These are phyloP conservation scores for Myathropa florea DNA, from an alignment of 2,888 invertebrate genomes.

Conservation along the genomic window DNA sequence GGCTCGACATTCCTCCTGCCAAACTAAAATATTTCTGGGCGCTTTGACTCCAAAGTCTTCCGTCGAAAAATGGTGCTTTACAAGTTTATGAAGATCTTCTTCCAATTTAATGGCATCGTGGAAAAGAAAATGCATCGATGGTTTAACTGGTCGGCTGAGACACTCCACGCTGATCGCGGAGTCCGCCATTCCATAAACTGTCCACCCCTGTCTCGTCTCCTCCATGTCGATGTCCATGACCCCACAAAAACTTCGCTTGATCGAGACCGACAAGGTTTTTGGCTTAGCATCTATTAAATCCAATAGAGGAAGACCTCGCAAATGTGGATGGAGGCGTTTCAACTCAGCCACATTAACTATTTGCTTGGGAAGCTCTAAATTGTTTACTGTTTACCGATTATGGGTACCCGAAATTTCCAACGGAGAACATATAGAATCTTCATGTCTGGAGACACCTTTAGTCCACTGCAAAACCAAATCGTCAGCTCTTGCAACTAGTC, in stretches of 20 bases:
- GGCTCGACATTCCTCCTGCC: too few species aligned
- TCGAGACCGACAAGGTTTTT: conserved; percentile 20
- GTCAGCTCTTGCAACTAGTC: too few species aligned
- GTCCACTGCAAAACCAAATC: too few species aligned
- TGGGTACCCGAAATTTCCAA: too few species aligned
- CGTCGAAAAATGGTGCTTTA: conserved; percentile 18
- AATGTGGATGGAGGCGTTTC: too few species aligned
- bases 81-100: conserved; percentile 24
- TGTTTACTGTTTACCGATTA: too few species aligned
- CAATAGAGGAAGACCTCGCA: conserved; percentile 4
- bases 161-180: not conserved
- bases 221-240: conserved; percentile 18
- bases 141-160: not conserved
- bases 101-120: conserved; percentile 29
- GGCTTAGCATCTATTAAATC: conserved; percentile 1
- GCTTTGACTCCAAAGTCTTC: conserved; percentile 13
- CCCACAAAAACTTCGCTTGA: conserved; percentile 26
- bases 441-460: too few species aligned
- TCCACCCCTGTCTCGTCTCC: conserved; percentile 25
- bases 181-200: conserved; percentile 22
- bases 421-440: too few species aligned
- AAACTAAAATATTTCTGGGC: too few species aligned
- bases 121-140: conserved; percentile 21
- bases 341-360: too few species aligned
- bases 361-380: too few species aligned